Base-by-base conservation (phyloP, 2,888 invertebrate genomes). In the Clepsis dumicolana region DNA sequence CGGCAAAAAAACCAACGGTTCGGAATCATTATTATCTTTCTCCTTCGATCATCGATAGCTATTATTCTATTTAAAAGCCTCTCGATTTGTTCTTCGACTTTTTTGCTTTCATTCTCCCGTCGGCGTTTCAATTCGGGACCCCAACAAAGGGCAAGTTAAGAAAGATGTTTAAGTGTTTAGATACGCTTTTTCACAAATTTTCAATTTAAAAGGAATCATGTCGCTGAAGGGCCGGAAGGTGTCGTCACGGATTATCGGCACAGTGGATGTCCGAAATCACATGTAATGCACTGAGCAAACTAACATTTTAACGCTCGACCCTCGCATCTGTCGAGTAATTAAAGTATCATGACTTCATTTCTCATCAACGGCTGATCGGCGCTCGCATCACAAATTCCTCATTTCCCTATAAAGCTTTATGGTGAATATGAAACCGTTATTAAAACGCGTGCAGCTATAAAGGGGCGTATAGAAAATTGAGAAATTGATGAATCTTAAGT, bases 81-180 rank as follows among this genome's bases (percentile, higher is more conserved):
- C 88, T 91, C 88, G 91, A 93, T 93, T 93, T 92, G 93, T 92
- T 91, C 92, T 91, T 87, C 79, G 77, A 71, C 75, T 73, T 85
- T 89, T 87, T 83, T 80, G 75, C 73, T 79, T 85, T 87, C 87
- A 85, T 89, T 90, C 88, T 87, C 83, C 81, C 83, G 86, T 86
- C 88, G 84, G 85, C 90, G 87, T 89, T 90, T 91, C 91, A 89
- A 91, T 90, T 87, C 90, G 82, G 83, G 80, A 76, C 80, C 77
- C 79, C 84, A 87, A 93, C 93, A 93, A 93, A 90, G 85, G 88
- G 72, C 83, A 83, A 85, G 90, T 90, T 92, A 92, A 91, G 93
- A 92, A 92, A 91, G 92, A 92, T 91, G 91, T 93, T 93, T 93
- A 92, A 92, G 89, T 89, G 86, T 92, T 93, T 93, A 91, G 93